A percentile compares a stretch with the other conserved stretches of the same genome.
These are phyloP conservation scores for Xylocopa sonorina DNA, from an alignment of 1,140 invertebrate species.

Conservation along the genomic window DNA sequence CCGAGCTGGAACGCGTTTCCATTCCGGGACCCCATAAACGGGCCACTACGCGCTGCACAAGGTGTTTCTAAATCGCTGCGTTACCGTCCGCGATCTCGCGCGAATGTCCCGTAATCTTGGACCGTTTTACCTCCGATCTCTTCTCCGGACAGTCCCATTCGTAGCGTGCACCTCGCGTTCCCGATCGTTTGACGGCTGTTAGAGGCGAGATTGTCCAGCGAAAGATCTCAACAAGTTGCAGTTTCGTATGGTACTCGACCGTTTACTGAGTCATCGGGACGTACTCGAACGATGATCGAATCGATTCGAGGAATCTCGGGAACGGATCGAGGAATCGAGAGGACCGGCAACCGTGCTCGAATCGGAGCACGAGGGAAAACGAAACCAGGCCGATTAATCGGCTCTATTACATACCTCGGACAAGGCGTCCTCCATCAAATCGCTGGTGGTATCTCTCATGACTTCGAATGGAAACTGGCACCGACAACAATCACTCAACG, in stretches of 20 bases:
- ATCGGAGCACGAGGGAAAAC: background rate
- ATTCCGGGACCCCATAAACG: constrained; percentile 46
- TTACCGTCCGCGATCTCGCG: background rate
- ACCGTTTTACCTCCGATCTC: background rate
- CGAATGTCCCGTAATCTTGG: constrained; percentile 17
- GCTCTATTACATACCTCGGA: constrained; percentile 67
- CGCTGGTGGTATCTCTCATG: constrained; percentile 72
- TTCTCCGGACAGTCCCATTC: background rate
- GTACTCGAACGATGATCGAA: no score
- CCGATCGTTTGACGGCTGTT: no score
- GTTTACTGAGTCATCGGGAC: no score
- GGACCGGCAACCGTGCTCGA: no score
- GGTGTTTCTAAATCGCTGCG: constrained; percentile 39
- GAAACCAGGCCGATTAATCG: constrained; percentile 20
- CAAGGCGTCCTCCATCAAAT: constrained; percentile 71
- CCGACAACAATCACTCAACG: constrained; percentile 71
- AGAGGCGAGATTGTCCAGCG: no score
- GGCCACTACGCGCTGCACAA: constrained; percentile 18
- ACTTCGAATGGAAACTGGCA: constrained; percentile 67
- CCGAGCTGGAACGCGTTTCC: constrained; percentile 24
- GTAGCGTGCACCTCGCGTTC: no score
- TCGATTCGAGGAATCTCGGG: no score
- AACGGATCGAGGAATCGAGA: no score
- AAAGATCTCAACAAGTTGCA: no score
- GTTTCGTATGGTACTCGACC: no score